phyloP scores from a whole-genome alignment of 2,113 vertebrate species.

The Lasiurus borealis region DNA sequence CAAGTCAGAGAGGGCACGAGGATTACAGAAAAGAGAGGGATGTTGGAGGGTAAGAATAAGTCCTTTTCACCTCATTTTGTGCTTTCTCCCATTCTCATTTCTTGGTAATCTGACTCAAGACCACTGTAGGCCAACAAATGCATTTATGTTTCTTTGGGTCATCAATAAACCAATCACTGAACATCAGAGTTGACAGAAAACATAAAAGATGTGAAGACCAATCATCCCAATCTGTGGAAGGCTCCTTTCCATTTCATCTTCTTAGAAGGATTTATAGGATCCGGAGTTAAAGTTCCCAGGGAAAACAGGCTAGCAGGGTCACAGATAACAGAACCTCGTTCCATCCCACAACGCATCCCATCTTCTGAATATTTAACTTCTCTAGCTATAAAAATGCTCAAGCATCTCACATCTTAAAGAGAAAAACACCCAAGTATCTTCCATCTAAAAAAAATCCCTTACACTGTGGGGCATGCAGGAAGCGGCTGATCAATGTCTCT shows the following conservation, averaged over 20 bases:
- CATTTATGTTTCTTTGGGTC: background rate
- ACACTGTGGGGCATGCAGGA: no score
- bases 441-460: background rate
- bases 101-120: background rate
- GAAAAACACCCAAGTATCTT: background rate
- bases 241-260: background rate
- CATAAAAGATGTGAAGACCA: conserved; percentile 16
- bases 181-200: conserved; percentile 34
- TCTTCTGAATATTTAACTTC: background rate
- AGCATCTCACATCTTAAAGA: background rate
- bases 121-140: background rate
- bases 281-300: background rate
- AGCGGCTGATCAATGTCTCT: no score
- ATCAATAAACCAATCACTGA: conserved; percentile 34
- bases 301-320: background rate
- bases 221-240: background rate
- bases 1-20: background rate
- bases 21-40: background rate
- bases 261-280: background rate
- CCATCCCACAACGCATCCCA: background rate
- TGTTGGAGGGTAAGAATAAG: background rate
- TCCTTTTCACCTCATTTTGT: background rate
- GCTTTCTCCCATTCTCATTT: background rate
- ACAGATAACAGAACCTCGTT: background rate
- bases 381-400: background rate